A percentile compares a stretch with the other conserved stretches of the same genome.
Evolutionary conservation across 2,113 vertebrate genomes (phyloP).

Genomic region (Formicarius rufipectus): DNA sequence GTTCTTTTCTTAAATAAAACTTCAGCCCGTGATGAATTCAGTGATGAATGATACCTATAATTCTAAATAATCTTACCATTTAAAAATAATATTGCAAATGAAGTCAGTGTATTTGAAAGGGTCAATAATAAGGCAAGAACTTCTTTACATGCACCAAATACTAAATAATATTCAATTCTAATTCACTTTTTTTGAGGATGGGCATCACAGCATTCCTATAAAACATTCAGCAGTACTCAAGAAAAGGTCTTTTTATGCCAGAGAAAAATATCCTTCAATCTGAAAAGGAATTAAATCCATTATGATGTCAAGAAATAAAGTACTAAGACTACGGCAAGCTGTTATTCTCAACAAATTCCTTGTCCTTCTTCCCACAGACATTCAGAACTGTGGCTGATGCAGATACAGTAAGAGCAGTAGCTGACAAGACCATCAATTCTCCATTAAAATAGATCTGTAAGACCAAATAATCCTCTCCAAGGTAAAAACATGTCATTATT

Average conservation of each 20-base stretch:
- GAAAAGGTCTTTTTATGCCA: neutral
- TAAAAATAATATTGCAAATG: neutral
- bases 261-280: neutral
- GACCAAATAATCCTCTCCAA: constrained; percentile 15
- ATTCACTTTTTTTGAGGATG: neutral
- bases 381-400: neutral
- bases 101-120: neutral
- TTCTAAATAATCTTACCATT: neutral
- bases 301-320: neutral
- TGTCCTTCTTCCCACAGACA: neutral
- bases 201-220: neutral
- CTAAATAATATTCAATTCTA: neutral
- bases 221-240: neutral
- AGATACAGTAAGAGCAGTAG: neutral
- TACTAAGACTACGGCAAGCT: neutral
- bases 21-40: neutral
- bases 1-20: neutral
- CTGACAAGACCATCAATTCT: neutral
- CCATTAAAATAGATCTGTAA: constrained; percentile 31
- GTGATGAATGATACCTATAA: neutral
- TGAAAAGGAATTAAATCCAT: neutral
- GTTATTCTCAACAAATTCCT: neutral
- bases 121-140: neutral
- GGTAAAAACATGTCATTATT: constrained; percentile 26
- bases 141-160: neutral